phyloP scores from a whole-genome alignment of 2,113 vertebrate genomes.

The Pseudorectes ferrugineus region DNA sequence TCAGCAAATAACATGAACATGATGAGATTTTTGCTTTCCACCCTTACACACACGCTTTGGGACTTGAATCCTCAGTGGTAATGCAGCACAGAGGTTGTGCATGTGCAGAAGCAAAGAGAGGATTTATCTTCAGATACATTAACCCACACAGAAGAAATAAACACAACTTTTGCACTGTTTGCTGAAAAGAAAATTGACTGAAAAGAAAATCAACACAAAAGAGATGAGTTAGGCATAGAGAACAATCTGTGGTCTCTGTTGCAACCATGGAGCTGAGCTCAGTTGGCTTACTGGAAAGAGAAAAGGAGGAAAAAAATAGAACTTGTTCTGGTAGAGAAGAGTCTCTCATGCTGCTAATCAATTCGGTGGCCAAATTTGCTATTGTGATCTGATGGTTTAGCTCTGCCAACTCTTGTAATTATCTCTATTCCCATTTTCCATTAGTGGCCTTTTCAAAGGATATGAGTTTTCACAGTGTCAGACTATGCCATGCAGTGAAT shows the following conservation, averaged over 20 bases:
- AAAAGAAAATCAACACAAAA: not conserved
- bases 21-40: not conserved
- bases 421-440: constrained; percentile 40
- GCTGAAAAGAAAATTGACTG: not conserved
- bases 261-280: not conserved
- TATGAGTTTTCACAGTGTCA: constrained; percentile 41
- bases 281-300: not conserved
- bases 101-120: not conserved
- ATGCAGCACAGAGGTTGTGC: not conserved
- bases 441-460: constrained; percentile 42
- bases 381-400: constrained; percentile 55
- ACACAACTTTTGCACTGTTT: not conserved
- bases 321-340: constrained; percentile 24
- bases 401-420: constrained; percentile 51
- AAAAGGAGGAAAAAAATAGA: constrained; percentile 23
- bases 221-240: not conserved
- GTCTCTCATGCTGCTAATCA: constrained; percentile 44
- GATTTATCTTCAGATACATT: not conserved
- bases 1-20: not conserved
- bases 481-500: constrained; percentile 3
- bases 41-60: not conserved
- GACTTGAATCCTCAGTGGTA: not conserved
- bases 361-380: constrained; percentile 41
- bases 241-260: not conserved
- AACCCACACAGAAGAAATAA: not conserved